Base-by-base conservation (phyloP, 2,113 vertebrate species). In the Beaufortia kweichowensis region DNA sequence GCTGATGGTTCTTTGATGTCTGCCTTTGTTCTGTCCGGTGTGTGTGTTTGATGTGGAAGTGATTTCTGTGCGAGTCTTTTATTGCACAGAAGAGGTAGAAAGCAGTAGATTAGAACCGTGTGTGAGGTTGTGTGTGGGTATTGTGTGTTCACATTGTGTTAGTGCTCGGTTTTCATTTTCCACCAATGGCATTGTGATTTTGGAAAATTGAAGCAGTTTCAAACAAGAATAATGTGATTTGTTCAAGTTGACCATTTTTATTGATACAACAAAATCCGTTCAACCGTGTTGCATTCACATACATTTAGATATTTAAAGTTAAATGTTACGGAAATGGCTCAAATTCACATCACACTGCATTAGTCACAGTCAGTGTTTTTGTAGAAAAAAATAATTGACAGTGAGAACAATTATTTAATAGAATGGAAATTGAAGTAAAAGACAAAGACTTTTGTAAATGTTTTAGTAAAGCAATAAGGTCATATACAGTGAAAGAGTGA, bases 141-240 rank as follows among this genome's bases (percentile, higher is more conserved):
- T 10, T 15, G 71, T 46, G 39, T 74, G 39, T 61, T 43, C 46
- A 39, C 60, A 39, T 19, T 48, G 9, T 31, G 31, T 39, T 59
- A 28, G 56, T 61, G 71, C 61, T 71, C 69, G 41, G 55, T 71
- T 71, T 59, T 59, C 53, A 71, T 59, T 69, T 71, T 71, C 69
- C 23, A 5, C 53, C 69, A 71, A 71, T 31, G 69, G 69, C 33
- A 57, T 21, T 23, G 23, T 28, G 69, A 59, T 59, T 14, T 41
- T 35, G 17, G 53, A 59, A 59, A 59, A 71, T 57, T 70, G 50
- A 57, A 17, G 53, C 69, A 39, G 41, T 62, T 74, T 74, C 26
- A 61, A 61, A 74, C 35, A 29, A 11, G 56, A 74, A 74, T 62
- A 23, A 15, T 48, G 14, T 61, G 71, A 61, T 74, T 74, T 61